A percentile compares a stretch with the other conserved stretches of the same genome.
These are phyloP conservation scores for Drosophila pseudotakahashii DNA, from an alignment of 2,888 invertebrate species.

Conservation along the genomic window DNA sequence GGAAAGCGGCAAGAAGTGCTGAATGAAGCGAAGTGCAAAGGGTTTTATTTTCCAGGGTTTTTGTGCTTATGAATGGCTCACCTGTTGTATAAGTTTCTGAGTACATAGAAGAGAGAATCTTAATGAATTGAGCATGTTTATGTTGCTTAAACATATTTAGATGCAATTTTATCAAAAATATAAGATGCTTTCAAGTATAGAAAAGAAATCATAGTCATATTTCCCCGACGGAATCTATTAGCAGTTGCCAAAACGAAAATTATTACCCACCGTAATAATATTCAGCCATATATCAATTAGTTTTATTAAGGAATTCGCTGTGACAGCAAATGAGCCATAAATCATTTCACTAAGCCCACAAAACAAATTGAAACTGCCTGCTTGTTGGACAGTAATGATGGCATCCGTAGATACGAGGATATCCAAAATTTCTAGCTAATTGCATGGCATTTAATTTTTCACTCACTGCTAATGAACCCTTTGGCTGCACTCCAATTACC, in stretches of 20 bases:
- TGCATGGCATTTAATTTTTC: slow-evolving; percentile 12
- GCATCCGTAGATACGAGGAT: neutral
- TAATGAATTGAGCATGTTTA: slow-evolving; percentile 25
- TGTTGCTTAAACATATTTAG: neutral
- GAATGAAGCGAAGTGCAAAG: slow-evolving; percentile 23
- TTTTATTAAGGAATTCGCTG: slow-evolving; percentile 21
- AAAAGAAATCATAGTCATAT: neutral
- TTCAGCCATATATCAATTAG: slow-evolving; percentile 28
- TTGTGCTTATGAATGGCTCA: slow-evolving; percentile 20
- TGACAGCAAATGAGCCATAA: slow-evolving; percentile 20
- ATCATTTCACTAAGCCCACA: slow-evolving; percentile 15
- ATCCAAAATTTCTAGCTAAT: slow-evolving; percentile 23
- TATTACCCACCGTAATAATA: slow-evolving; percentile 3
- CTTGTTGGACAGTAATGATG: slow-evolving; percentile 17
- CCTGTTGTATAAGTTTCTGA: slow-evolving; percentile 27
- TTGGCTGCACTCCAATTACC: slow-evolving; percentile 24
- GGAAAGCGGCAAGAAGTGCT: slow-evolving; percentile 15
- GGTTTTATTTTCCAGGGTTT: neutral
- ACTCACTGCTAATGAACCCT: slow-evolving; percentile 11
- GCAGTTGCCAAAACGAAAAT: slow-evolving; percentile 14
- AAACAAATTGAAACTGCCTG: slow-evolving; percentile 20
- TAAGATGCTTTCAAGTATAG: neutral
- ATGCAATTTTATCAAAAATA: neutral
- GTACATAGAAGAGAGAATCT: neutral
- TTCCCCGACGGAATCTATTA: neutral